Evolutionary conservation across 2,797 vertebrate genomes (phyloP).

Genomic region (Tympanoctomys barrerae): DNA sequence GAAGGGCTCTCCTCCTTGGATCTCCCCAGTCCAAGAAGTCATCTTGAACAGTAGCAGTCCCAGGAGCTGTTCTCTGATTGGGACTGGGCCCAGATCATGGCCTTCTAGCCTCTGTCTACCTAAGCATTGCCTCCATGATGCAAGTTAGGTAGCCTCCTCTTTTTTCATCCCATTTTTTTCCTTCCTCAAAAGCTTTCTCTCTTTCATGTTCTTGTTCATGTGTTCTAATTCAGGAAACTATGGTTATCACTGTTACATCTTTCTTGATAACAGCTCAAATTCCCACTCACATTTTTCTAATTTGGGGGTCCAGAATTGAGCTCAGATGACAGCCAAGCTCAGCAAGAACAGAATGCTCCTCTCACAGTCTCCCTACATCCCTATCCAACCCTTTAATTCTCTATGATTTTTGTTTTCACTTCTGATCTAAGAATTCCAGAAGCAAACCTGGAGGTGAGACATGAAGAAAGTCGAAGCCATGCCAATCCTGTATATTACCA

Average conservation of each 20-base stretch:
- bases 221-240: neutral
- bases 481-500: neutral
- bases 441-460: constrained; percentile 75
- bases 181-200: neutral
- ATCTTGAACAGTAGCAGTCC: neutral
- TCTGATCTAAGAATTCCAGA: constrained; percentile 42
- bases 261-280: neutral
- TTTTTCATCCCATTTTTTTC: neutral
- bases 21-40: neutral
- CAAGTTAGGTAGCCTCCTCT: neutral
- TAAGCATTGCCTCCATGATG: neutral
- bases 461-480: neutral
- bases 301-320: neutral
- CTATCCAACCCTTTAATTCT: neutral
- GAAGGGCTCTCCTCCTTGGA: neutral
- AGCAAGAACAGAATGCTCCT: neutral
- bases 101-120: neutral
- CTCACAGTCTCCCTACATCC: neutral
- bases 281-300: neutral
- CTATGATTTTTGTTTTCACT: neutral
- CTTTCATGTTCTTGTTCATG: neutral
- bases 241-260: neutral
- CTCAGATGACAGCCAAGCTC: neutral
- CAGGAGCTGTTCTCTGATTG: neutral
- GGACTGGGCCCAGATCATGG: neutral